phyloP scores from a whole-genome alignment of 2,113 vertebrate species.

The Piprites chloris region DNA sequence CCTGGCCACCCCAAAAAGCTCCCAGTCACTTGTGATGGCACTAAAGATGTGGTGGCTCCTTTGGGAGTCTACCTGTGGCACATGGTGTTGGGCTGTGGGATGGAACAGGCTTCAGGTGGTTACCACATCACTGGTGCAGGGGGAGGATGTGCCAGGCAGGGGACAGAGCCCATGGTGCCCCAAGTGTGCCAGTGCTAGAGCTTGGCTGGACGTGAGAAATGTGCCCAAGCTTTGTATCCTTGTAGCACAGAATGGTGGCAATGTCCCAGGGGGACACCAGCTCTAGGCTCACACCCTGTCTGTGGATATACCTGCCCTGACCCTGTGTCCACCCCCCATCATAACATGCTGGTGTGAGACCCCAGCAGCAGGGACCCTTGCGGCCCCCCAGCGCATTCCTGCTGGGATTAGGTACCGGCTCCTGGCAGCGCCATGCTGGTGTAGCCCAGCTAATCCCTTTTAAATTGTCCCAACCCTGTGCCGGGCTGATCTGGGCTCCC shows the following conservation, averaged over 20 bases:
- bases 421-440: neutral
- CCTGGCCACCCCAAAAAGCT: neutral
- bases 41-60: neutral
- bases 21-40: fast-evolving
- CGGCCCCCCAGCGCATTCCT: neutral
- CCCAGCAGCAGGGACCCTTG: neutral
- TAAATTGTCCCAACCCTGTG: neutral
- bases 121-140: neutral
- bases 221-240: neutral
- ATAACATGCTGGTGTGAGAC: fast-evolving
- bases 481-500: neutral
- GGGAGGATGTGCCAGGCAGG: neutral
- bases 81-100: neutral
- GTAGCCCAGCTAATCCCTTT: conserved; percentile 16
- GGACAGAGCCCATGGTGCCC: neutral
- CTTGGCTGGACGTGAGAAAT: neutral
- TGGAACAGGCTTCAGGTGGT: neutral
- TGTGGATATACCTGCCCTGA: neutral
- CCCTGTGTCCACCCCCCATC: neutral
- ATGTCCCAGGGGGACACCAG: neutral
- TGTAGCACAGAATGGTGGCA: fast-evolving
- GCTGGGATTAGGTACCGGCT: neutral
- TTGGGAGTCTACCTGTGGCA: neutral
- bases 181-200: neutral
- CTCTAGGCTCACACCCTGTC: neutral